Percentiles rank a stretch among this genome's conserved stretches.
These are phyloP conservation scores for Pocillopora meandrina DNA, from an alignment of 92 coral and sea anemone genomes.

Conservation along the genomic window DNA sequence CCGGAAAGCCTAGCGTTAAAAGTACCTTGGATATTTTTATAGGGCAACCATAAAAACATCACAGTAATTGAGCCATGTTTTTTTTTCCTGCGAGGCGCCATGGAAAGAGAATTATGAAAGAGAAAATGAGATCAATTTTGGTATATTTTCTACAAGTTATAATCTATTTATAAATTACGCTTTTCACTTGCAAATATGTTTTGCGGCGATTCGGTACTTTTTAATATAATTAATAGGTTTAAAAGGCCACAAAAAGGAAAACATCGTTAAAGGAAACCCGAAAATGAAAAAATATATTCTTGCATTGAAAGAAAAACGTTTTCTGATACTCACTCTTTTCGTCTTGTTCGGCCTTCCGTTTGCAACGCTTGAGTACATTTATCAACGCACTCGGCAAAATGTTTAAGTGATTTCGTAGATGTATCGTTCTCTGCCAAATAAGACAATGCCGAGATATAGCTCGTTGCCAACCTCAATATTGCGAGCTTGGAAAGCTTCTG, in stretches of 20 bases:
- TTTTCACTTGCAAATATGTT: neutral
- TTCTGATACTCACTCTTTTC: slow-evolving; percentile 73
- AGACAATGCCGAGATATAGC: slow-evolving; percentile 91
- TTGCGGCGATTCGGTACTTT: neutral
- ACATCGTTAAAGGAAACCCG: neutral
- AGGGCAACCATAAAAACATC: slow-evolving; percentile 19
- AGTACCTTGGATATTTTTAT: neutral
- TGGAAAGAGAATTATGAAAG: neutral
- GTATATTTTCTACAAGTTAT: neutral
- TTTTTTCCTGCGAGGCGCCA: neutral
- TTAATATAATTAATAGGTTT: neutral
- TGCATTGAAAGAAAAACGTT: neutral
- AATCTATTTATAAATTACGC: neutral
- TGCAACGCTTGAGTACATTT: slow-evolving; percentile 94
- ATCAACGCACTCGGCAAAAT: slow-evolving; percentile 92
- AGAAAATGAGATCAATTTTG: slow-evolving; percentile 11
- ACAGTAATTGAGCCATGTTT: neutral
- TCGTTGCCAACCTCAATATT: slow-evolving; percentile 88
- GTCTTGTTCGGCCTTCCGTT: slow-evolving; percentile 86
- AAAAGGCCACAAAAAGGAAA: neutral
- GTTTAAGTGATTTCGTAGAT: slow-evolving; percentile 84
- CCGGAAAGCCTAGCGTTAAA: neutral
- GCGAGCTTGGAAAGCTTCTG: slow-evolving; percentile 96
- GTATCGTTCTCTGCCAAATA: slow-evolving; percentile 85
- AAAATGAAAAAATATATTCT: neutral